A percentile compares a stretch with the other conserved stretches of the same genome.
Evolutionary conservation across 2,113 vertebrate genomes (phyloP).

Genomic region (Tragulus kanchil): DNA sequence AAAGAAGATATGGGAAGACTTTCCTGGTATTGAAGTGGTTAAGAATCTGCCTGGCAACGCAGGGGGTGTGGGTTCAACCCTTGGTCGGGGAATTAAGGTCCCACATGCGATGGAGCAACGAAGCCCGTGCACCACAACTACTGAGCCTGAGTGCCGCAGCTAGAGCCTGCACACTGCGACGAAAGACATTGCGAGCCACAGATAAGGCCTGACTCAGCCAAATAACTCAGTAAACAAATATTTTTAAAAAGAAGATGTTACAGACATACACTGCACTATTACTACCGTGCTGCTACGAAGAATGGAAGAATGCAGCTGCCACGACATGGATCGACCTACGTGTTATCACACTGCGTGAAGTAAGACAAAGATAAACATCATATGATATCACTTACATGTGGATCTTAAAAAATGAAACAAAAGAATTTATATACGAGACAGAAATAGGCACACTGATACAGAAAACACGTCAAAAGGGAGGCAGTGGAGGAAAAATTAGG

Average conservation of each 20-base stretch:
- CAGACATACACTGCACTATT: not conserved
- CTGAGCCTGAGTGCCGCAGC: not conserved
- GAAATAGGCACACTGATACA: not conserved
- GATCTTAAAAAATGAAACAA: not conserved
- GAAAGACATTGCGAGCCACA: not conserved
- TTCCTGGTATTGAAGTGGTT: not conserved
- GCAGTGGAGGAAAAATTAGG: not conserved
- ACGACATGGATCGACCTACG: not conserved
- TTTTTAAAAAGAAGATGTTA: not conserved
- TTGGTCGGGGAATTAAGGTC: not conserved
- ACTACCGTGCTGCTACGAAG: not conserved
- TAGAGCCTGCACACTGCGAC: not conserved
- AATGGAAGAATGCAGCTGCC: not conserved
- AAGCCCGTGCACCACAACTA: not conserved
- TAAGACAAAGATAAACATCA: not conserved
- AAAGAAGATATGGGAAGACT: not conserved
- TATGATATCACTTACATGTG: not conserved
- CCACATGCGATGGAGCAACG: not conserved
- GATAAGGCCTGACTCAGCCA: not conserved
- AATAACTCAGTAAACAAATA: not conserved
- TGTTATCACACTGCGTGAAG: not conserved
- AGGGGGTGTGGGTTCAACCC: not conserved
- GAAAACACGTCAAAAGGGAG: not conserved
- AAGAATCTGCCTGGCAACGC: not conserved
- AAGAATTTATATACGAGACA: not conserved